Conservation (phyloP, 2,888 invertebrate genomes). For the Cantharis rustica region DNA sequence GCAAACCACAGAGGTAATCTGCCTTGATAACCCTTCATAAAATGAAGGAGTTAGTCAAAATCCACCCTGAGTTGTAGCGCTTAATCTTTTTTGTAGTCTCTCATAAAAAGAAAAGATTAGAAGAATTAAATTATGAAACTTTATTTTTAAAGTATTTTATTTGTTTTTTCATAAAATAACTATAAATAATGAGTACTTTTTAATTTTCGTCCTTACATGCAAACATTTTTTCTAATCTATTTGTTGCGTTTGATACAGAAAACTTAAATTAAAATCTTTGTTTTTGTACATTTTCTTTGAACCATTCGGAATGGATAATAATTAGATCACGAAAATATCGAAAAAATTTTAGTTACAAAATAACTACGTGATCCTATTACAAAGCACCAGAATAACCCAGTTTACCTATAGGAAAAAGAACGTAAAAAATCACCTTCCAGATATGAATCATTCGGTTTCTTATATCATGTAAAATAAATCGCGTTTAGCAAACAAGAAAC, state of each 20-base stretch:
- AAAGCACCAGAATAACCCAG: neutral
- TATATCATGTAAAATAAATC: neutral
- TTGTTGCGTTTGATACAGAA: neutral
- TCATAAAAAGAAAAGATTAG: too few relatives aligned
- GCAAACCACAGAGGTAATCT: too few relatives aligned
- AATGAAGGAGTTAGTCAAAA: too few relatives aligned
- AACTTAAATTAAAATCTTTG: neutral
- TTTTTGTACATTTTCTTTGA: neutral
- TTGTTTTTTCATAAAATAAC: too few relatives aligned
- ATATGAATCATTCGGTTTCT: neutral
- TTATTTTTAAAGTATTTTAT: too few relatives aligned
- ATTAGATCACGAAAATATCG: neutral
- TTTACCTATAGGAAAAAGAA: neutral
- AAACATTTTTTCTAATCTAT: neutral
- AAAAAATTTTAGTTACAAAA: neutral
- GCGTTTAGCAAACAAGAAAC: neutral
- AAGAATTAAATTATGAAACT: too few relatives aligned
- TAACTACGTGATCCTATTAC: neutral
- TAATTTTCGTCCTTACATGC: too few relatives aligned
- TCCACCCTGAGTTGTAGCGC: too few relatives aligned
- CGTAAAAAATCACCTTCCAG: neutral
- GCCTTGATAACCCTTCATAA: too few relatives aligned
- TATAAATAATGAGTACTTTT: too few relatives aligned
- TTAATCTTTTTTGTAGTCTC: too few relatives aligned
- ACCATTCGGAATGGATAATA: neutral